Evolutionary conservation across 2,888 invertebrate species (phyloP), one percentile per base, ranked within the genome.

Genomic region (Ornithoptera priamus): DNA sequence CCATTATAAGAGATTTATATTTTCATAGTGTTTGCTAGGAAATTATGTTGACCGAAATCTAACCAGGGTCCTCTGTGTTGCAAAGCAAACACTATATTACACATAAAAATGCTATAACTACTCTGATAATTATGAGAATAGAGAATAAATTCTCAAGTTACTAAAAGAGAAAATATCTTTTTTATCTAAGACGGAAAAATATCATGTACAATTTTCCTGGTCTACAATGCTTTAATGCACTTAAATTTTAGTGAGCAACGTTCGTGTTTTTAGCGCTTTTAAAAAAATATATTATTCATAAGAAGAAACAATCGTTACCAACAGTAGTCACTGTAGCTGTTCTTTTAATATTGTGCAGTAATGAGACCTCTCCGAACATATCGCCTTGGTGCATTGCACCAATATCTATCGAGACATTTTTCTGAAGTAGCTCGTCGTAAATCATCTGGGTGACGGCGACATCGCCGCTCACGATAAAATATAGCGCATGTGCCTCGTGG

Each of bases 361-460:
- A 81, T 0, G 95, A 94, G 18, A 95, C 93, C 83, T 95, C 95
- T 0, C 95, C 96, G 75, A 95, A 95, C 90, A 94, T 93, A 67
- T 94, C 94, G 0, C 95, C 95, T 0, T 93, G 73, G 36, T 89
- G 90, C 84, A 95, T 89, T 0, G 79, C 80, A 7, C 93, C 94
- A 12, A 94, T 84, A 20, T 93, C 92, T 22, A 89, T 84, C 0
- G 90, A 90, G 1, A 92, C 79, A 62, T 85, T 76, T 76, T 90
- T 82, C 20, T 93, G 87, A 1, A 93, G 77, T 36, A 94, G 78
- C 67, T 91, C 90, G 74, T 95, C 95, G 70, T 81, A 93, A 1
- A 89, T 78, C 76, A 87, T 82, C 69, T 93, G 93, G 61, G 92
- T 93, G 68, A 95, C 89, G 10, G 79, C 80, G 15, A 92, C 82